phyloP scores from a whole-genome alignment of 1,140 invertebrate genomes.

The Theocolax elegans region DNA sequence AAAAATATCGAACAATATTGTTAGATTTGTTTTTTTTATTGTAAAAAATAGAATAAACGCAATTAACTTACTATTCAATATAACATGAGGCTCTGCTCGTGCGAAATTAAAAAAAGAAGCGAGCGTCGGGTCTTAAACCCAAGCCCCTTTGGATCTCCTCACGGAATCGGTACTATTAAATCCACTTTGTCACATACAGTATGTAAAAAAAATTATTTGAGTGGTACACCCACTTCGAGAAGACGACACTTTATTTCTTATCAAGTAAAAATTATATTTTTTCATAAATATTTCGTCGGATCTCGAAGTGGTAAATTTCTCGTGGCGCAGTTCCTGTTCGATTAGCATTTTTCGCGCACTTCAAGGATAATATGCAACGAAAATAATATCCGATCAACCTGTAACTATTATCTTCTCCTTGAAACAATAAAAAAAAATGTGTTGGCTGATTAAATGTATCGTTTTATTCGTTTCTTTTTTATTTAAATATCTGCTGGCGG shows the following conservation, averaged over 20 bases:
- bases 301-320: background rate
- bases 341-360: slow-evolving; percentile 2
- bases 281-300: background rate
- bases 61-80: no score
- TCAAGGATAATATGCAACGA: background rate
- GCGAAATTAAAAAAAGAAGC: no score
- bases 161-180: no score
- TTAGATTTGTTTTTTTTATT: slow-evolving; percentile 3
- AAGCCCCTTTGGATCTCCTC: no score
- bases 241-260: background rate
- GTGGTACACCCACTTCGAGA: background rate
- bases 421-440: background rate
- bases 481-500: slow-evolving; percentile 41
- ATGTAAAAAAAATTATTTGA: no score
- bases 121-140: no score
- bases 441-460: slow-evolving; percentile 19
- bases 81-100: no score
- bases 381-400: slow-evolving; percentile 25
- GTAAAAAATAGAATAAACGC: no score
- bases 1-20: slow-evolving; percentile 23
- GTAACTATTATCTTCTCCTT: slow-evolving; percentile 9
- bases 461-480: slow-evolving; percentile 41
- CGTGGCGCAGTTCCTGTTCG: background rate
- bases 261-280: background rate
- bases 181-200: no score